Evolutionary conservation across 2,113 vertebrate species (phyloP), one percentile per base, ranked within the genome.

Genomic region (Hemiscyllium ocellatum): DNA sequence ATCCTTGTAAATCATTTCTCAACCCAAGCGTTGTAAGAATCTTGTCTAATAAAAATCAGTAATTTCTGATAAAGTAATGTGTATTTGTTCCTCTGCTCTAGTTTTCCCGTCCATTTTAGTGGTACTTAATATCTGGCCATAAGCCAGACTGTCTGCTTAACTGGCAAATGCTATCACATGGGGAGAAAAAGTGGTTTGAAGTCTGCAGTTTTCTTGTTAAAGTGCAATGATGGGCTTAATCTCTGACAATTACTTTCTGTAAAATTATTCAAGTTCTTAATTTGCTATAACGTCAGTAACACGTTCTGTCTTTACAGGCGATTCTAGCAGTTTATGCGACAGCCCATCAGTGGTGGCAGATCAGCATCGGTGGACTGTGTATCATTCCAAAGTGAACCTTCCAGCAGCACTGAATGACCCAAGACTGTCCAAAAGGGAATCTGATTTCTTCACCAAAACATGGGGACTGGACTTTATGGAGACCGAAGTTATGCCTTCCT

Each of bases 401-500:
- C 99, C 99, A 78, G 99, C 99, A 95, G 99, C 98, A 85, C 97
- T 99, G 96, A 99, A 99, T 96, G 99, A 99, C 97, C 99, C 99
- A 96, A 98, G 99, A 95, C 98, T 99, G 95, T 98, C 98, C 97
- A 99, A 99, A 97, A 98, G 99, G 96, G 99, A 99, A 97, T 99
- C 98, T 0, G 99, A 99, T 98, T 99, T 99, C 96, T 99, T 99
- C 98, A 99, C 99, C 97, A 99, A 99, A 97, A 98, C 99, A 80
- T 99, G 99, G 99, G 99, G 99, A 96, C 97, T 98, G 97, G 99
- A 99, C 97, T 99, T 99, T 97, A 97, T 98, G 2, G 99, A 99
- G 97, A 98, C 97, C 6, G 99, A 99, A 97, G 98, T 99, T 97
- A 98, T 98, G 97, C 98, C 99, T 96, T 99, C 99, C 95, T 98